Conservation (phyloP, 2,113 vertebrate genomes). For the Zosterops borbonicus region DNA sequence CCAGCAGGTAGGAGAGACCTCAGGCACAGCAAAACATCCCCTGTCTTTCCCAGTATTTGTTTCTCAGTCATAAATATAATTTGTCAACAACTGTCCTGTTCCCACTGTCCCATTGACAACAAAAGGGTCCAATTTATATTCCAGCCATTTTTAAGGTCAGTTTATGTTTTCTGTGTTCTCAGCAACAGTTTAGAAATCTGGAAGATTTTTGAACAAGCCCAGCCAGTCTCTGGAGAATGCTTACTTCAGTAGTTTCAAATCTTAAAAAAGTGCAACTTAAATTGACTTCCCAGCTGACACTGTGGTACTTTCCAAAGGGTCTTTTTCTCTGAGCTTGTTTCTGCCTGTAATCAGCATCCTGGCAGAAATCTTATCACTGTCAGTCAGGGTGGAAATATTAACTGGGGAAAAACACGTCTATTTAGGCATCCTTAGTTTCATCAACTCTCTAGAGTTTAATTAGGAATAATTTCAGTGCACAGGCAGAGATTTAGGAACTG, state of each 20-base stretch:
- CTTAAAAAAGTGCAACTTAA: not conserved
- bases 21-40: not conserved
- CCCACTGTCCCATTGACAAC: not conserved
- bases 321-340: not conserved
- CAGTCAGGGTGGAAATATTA: conserved; percentile 21
- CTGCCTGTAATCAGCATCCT: conserved; percentile 9
- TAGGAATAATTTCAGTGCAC: conserved; percentile 10
- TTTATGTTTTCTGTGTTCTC: not conserved
- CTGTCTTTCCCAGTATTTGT: not conserved
- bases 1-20: not conserved
- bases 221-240: not conserved
- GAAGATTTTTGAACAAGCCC: not conserved
- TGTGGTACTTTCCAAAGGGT: not conserved
- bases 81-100: not conserved
- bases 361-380: conserved; percentile 14
- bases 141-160: not conserved
- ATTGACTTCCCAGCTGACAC: not conserved
- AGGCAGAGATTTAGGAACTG: conserved; percentile 2
- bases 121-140: not conserved
- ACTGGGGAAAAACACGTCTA: not conserved
- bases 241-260: not conserved
- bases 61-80: not conserved
- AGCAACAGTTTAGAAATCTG: not conserved
- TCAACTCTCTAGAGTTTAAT: conserved; percentile 27
- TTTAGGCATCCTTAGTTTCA: conserved; percentile 2